Evolutionary conservation across 1,140 invertebrate genomes (phyloP).

Genomic region (Adoxophyes honmai): DNA sequence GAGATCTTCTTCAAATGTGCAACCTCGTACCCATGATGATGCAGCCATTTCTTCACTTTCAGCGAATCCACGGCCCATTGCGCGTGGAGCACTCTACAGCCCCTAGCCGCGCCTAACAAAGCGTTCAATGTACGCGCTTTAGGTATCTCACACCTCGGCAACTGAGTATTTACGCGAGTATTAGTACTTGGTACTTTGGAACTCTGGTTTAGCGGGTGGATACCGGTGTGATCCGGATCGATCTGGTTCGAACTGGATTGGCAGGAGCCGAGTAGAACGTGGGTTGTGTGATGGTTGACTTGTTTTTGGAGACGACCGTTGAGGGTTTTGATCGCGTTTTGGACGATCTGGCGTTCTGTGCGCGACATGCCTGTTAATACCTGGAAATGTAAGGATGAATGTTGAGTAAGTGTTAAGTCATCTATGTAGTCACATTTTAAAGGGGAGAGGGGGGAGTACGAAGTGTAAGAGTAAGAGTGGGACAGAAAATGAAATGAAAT

Average conservation of each 20-base stretch:
- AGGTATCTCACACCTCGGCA: constrained; percentile 15
- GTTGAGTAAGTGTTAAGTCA: no score
- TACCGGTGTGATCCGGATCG: constrained; percentile 1
- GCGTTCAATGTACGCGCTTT: constrained; percentile 50
- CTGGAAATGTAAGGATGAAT: constrained; percentile 20
- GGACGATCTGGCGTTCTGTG: constrained; percentile 29
- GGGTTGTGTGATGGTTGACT: constrained; percentile 47
- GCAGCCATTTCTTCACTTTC: constrained; percentile 37
- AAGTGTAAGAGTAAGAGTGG: no score
- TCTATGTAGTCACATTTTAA: no score
- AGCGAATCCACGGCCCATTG: constrained; percentile 40
- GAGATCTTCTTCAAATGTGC: constrained; percentile 54
- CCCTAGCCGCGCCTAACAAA: constrained; percentile 47
- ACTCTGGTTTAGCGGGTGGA: neutral
- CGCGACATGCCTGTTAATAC: constrained; percentile 54
- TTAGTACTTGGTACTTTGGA: constrained; percentile 5
- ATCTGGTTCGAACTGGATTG: constrained; percentile 9
- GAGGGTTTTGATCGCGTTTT: constrained; percentile 29
- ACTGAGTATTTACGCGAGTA: neutral
- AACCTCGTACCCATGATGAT: constrained; percentile 51
- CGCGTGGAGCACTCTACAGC: constrained; percentile 42
- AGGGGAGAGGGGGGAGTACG: no score
- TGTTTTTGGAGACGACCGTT: constrained; percentile 37
- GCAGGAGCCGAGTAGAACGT: constrained; percentile 51
- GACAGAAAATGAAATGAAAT: no score